A percentile compares a stretch with the other conserved stretches of the same genome.
These are phyloP conservation scores for Chaenocephalus aceratus DNA, from an alignment of 2,113 vertebrate genomes.

Conservation along the genomic window DNA sequence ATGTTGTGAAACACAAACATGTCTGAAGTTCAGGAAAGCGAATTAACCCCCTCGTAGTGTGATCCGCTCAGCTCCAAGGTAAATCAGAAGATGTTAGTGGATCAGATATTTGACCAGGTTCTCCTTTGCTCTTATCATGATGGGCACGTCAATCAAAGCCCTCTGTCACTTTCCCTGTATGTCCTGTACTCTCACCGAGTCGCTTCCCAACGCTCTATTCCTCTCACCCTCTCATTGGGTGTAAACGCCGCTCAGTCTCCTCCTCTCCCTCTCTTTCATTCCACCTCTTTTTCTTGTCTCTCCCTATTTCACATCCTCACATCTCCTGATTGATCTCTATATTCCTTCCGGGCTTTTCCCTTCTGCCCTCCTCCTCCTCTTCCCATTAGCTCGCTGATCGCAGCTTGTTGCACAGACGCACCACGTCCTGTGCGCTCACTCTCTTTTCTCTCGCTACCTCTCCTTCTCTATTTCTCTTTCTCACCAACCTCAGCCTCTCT, in stretches of 20 bases:
- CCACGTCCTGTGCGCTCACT: conserved; percentile 18
- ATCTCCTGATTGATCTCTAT: conserved; percentile 50
- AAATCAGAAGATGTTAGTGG: conserved; percentile 2
- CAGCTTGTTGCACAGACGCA: conserved; percentile 63
- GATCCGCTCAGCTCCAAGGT: conserved; percentile 23
- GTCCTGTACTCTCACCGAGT: conserved; percentile 33
- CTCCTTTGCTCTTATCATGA: not conserved
- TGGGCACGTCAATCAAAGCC: conserved; percentile 18
- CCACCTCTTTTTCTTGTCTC: conserved; percentile 25
- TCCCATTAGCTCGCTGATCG: conserved; percentile 34
- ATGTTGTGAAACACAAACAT: conserved; percentile 39
- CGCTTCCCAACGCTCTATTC: conserved; percentile 27
- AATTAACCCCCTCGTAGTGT: not conserved
- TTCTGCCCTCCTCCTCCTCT: conserved; percentile 12
- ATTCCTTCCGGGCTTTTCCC: conserved; percentile 45
- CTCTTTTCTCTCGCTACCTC: conserved; percentile 2
- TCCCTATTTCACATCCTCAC: conserved; percentile 36
- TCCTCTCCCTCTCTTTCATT: conserved; percentile 24
- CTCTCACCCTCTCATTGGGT: conserved; percentile 42
- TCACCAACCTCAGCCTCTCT: conserved; percentile 6
- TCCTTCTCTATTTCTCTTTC: conserved; percentile 1
- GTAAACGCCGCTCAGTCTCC: conserved; percentile 44
- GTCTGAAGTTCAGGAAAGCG: conserved; percentile 35
- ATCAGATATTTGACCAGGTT: conserved; percentile 20
- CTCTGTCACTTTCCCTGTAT: conserved; percentile 43